Conservation (phyloP, 2,888 invertebrate genomes). For the Chloromyia formosa region DNA sequence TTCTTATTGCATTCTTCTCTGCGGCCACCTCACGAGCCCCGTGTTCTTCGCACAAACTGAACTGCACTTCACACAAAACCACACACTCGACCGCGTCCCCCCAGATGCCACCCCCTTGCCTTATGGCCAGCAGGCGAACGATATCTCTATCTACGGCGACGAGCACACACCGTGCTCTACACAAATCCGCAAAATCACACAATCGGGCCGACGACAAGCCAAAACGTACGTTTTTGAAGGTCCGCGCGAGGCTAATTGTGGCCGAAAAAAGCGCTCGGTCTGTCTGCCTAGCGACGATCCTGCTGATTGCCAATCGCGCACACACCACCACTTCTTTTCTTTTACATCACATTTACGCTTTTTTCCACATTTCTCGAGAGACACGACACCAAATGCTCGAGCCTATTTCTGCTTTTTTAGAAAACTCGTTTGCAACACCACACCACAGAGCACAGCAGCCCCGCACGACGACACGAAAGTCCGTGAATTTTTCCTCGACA, state of each 20-base stretch:
- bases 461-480: slow-evolving; percentile 26
- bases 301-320: slow-evolving; percentile 17
- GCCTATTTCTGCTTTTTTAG: slow-evolving; percentile 24
- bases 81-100: too few relatives aligned
- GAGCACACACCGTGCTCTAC: not conserved
- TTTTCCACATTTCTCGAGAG: slow-evolving; percentile 9
- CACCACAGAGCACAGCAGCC: slow-evolving; percentile 8
- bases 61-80: slow-evolving; percentile 2
- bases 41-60: slow-evolving; percentile 23
- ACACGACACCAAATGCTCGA: slow-evolving; percentile 32
- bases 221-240: not conserved
- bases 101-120: too few relatives aligned
- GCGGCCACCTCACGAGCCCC: slow-evolving; percentile 2
- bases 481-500: slow-evolving; percentile 17
- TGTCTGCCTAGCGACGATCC: slow-evolving; percentile 7
- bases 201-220: not conserved
- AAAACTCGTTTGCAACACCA: slow-evolving; percentile 4
- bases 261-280: not conserved
- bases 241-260: slow-evolving; percentile 4
- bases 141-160: not conserved
- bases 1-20: slow-evolving; percentile 2
- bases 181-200: not conserved
- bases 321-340: slow-evolving; percentile 32
- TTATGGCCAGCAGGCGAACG: too few relatives aligned
- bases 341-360: slow-evolving; percentile 25